A percentile compares a stretch with the other conserved stretches of the same genome.
These are phyloP conservation scores for Spatulosminthurus flaviceps DNA, from an alignment of 2,888 invertebrate genomes.

Conservation along the genomic window DNA sequence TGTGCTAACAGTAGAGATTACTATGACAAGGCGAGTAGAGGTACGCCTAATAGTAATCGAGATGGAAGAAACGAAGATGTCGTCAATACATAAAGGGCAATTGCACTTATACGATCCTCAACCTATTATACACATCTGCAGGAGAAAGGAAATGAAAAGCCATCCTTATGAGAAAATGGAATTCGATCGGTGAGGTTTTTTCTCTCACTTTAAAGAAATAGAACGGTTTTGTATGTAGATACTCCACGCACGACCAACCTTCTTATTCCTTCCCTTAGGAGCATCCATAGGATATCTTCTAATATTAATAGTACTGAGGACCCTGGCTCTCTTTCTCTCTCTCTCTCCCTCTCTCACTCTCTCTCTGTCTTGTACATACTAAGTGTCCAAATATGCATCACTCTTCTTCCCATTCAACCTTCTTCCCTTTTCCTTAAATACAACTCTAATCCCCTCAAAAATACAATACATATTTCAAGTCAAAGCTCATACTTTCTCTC, in stretches of 20 bases:
- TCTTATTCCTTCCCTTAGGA: neutral
- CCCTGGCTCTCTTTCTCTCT: no score
- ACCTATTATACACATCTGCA: constrained; percentile 59
- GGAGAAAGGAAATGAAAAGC: constrained; percentile 61
- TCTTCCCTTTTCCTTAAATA: no score
- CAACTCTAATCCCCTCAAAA: no score
- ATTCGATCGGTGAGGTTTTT: constrained; percentile 46
- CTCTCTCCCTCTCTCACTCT: no score
- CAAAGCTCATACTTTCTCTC: no score
- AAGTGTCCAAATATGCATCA: no score
- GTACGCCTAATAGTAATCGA: constrained; percentile 23
- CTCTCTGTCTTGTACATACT: no score
- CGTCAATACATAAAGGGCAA: constrained; percentile 43
- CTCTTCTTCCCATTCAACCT: no score
- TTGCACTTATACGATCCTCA: constrained; percentile 44
- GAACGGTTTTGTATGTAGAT: constrained; percentile 18
- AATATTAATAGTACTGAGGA: no score
- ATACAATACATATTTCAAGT: no score
- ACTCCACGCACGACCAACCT: neutral
- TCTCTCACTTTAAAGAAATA: constrained; percentile 43
- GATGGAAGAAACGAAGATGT: constrained; percentile 37
- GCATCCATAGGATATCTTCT: no score
- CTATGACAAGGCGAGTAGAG: constrained; percentile 24
- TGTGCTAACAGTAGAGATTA: constrained; percentile 26
- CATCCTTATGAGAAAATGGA: constrained; percentile 56